Evolutionary conservation across 2,888 invertebrate genomes (phyloP), one percentile per base, ranked within the genome.

Genomic region (Habrosyne pyritoides): DNA sequence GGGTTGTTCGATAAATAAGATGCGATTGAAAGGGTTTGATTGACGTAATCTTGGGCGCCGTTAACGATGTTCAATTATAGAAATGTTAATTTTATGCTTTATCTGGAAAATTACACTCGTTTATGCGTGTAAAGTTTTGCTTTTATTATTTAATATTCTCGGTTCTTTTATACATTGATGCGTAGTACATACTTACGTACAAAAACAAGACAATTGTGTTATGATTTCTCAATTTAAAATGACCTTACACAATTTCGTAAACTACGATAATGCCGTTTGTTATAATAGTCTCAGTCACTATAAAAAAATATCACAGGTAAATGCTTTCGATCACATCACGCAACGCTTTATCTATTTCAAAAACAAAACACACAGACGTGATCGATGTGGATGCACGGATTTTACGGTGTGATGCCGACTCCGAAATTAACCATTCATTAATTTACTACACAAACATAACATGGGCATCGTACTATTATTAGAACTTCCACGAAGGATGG

Each of bases 301-400:
- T 14, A n/a, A 2, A n/a, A n/a, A 7, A 18, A 2, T 18, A 42
- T 42, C 18, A 42, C 42, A 42, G 42, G 42, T 42, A 18, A 18
- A n/a, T n/a, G 33, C 30, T 30, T 12, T 30, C 12, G n/a, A n/a
- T 33, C n/a, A 33, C 33, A 33, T 42, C 42, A 42, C 42, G 42
- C 42, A 55, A 56, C 61, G 52, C 56, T 56, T 53, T 54, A 64
- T 59, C 61, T 55, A 57, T 63, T 30, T 58, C 59, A 57, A 21
- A 56, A 56, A 56, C 46, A 47, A 54, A 61, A 63, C 54, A 54
- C 30, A 50, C 52, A 54, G 33, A 33, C 30, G 52, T 64, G 64
- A 64, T 66, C 52, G 58, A 66, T 66, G 52, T 54, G 12, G 42
- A 55, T 57, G 57, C 33, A 55, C 28, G 53, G 42, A 22, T 26